Evolutionary conservation across 53 echinoderm and acorn worm species (phyloP).

Genomic region (Astropecten irregularis): DNA sequence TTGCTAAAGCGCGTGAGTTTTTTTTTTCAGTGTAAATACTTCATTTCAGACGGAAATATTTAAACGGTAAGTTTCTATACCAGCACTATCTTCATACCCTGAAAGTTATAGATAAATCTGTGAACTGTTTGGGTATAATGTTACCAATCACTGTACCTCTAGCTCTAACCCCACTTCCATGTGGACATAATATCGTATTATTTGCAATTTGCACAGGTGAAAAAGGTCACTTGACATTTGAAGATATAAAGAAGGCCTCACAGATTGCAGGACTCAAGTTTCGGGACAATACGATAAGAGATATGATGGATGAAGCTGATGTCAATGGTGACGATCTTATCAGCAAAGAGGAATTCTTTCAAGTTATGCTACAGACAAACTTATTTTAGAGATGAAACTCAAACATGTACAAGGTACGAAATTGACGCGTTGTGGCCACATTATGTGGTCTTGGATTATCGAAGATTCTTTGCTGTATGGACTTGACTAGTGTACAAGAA

Average conservation of each 20-base stretch:
- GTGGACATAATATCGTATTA: background rate
- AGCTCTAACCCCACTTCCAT: background rate
- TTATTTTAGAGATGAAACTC: constrained; percentile 31
- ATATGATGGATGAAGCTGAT: constrained; percentile 54
- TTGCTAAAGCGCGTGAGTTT: too few relatives aligned
- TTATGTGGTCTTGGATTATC: too few relatives aligned
- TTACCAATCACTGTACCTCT: background rate
- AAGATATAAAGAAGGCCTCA: constrained; percentile 41
- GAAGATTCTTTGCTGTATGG: too few relatives aligned
- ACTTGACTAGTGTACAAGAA: too few relatives aligned
- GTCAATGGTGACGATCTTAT: constrained; percentile 36
- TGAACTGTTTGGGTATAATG: too few relatives aligned
- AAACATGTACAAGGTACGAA: background rate
- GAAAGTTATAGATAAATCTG: too few relatives aligned
- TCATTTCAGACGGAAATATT: too few relatives aligned
- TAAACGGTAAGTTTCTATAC: too few relatives aligned
- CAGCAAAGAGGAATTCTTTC: constrained; percentile 43
- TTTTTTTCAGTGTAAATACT: too few relatives aligned
- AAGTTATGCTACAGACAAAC: constrained; percentile 49
- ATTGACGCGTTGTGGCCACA: background rate
- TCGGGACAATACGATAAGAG: constrained; percentile 23
- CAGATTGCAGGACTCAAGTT: constrained; percentile 12
- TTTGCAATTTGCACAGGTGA: constrained; percentile 29
- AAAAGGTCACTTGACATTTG: constrained; percentile 48
- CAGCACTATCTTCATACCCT: too few relatives aligned